Conservation (phyloP, 2,113 vertebrate genomes). For the Epinephelus fuscoguttatus region DNA sequence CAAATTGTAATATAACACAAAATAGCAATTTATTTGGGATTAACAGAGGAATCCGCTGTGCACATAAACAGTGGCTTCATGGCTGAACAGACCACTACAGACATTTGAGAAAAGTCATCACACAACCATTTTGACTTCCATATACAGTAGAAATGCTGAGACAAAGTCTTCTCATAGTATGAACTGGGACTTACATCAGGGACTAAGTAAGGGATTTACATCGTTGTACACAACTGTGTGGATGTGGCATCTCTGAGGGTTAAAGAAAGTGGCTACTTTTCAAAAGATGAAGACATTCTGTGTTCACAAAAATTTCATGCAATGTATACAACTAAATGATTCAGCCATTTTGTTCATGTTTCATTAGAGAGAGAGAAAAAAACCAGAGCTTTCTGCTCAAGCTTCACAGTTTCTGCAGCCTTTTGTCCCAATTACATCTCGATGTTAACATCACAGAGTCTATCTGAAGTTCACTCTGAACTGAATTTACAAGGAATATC, state of each 20-base stretch:
- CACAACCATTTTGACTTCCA: too few species aligned
- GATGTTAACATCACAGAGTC: slow-evolving; percentile 7
- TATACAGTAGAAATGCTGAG: neutral
- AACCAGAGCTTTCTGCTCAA: slow-evolving; percentile 5
- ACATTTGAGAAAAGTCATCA: neutral
- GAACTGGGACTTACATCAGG: slow-evolving; percentile 5
- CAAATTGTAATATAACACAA: neutral
- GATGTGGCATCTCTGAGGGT: neutral
- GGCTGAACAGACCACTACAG: neutral
- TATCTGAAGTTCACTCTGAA: slow-evolving; percentile 7
- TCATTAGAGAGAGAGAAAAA: neutral
- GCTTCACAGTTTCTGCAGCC: slow-evolving; percentile 12
- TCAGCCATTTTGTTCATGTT: slow-evolving; percentile 15
- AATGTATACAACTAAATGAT: slow-evolving; percentile 31
- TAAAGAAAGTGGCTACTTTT: neutral
- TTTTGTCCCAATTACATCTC: slow-evolving; percentile 33
- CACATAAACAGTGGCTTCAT: neutral
- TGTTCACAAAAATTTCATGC: slow-evolving; percentile 19
- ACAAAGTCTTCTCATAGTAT: neutral
- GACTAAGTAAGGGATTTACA: neutral
- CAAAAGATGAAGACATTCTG: neutral
- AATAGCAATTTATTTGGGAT: neutral
- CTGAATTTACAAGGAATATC: slow-evolving; percentile 31
- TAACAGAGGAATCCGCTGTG: neutral
- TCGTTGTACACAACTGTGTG: neutral